Evolutionary conservation across 2,797 vertebrate genomes (phyloP), one percentile per base, ranked within the genome.

Genomic region (Lithobates sylvaticus): DNA sequence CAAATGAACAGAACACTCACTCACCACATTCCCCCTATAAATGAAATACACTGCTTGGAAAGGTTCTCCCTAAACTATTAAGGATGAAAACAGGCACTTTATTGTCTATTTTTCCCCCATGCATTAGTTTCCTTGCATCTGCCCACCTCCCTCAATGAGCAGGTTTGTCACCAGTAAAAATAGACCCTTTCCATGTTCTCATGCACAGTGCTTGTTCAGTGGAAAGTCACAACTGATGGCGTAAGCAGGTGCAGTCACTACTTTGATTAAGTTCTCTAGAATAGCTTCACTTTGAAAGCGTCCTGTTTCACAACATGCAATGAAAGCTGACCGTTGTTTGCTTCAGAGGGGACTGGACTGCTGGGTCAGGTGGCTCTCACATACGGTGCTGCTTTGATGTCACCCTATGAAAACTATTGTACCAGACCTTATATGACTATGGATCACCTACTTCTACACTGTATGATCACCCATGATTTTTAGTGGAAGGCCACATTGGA

Each of bases 221-320:
- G 47, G 47, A 54, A 70, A 81, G 21, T 71, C 27, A 47, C 26
- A 26, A 68, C 21, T 15, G 10, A 67, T 68, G 26, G 72, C 26
- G 39, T 47, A 27, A 36, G 10, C 3, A 58, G 32, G 12, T 58
- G 10, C 68, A 54, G n/a, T 34, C 34, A 16, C 69, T 26, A 21
- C 29, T 27, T 26, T 23, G 12, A 44, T 34, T 12, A 26, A 16
- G 65, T n/a, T 65, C 75, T 10, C 32, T 42, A 27, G 32, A 54
- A 34, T 61, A 64, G 34, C 54, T 61, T 2, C 29, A 29, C 26
- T 78, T 47, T 9, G 8, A 5, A 58, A 84, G 88, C 54, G 0
- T 3, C 68, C 26, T 32, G 5, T 15, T 87, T 88, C 81, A 81
- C 10, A 10, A n/a, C 73, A 81, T 27, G 69, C 68, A 77, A 85